Conservation (phyloP, 2,888 invertebrate species). For the Agrochola lychnidis region DNA sequence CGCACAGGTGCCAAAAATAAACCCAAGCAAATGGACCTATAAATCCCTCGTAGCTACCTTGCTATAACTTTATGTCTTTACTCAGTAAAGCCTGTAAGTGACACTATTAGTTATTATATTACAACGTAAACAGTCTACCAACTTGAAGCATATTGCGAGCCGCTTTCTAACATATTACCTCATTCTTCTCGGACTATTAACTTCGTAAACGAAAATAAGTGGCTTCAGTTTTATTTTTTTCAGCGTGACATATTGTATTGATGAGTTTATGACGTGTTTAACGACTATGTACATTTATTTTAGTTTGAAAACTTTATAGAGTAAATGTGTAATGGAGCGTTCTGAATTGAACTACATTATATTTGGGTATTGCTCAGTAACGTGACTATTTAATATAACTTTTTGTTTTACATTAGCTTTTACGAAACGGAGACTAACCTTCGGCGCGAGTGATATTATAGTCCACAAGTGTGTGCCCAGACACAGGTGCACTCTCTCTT, state of each 20-base stretch:
- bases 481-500: too few species aligned
- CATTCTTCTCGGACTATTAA: slow-evolving; percentile 38
- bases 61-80: slow-evolving; percentile 38
- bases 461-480: too few species aligned
- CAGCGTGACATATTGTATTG: slow-evolving; percentile 4
- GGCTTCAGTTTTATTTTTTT: slow-evolving; percentile 1
- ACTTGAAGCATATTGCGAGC: slow-evolving; percentile 45
- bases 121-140: slow-evolving; percentile 39
- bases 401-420: neutral
- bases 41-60: slow-evolving; percentile 28
- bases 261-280: slow-evolving; percentile 13
- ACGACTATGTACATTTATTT: neutral
- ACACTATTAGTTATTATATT: slow-evolving; percentile 50
- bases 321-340: neutral
- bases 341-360: neutral
- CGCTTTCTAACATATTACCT: slow-evolving; percentile 34
- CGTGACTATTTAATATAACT: too few species aligned
- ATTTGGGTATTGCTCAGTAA: neutral
- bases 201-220: neutral
- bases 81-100: slow-evolving; percentile 38
- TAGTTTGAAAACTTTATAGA: neutral
- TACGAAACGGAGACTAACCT: neutral
- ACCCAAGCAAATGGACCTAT: slow-evolving; percentile 26
- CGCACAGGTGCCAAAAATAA: slow-evolving; percentile 38
- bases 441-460: too few species aligned